Evolutionary conservation across 2,797 vertebrate species (phyloP), one percentile per base, ranked within the genome.

Genomic region (Smutsia gigantea): DNA sequence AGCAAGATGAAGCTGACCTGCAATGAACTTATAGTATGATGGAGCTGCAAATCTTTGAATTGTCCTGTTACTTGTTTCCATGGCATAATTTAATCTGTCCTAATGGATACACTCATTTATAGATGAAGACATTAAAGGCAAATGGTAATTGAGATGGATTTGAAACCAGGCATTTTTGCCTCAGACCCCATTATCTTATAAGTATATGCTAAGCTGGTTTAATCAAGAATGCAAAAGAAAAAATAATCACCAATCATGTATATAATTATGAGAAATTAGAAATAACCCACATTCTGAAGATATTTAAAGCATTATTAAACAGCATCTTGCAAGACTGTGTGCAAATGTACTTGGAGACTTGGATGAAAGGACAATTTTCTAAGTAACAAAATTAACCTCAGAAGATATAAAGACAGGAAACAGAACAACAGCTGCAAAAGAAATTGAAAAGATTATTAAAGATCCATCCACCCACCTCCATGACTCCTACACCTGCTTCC

Each of bases 301-400:
- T 42, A 93, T 53, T 66, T n/a, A 63, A 31, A 63, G 59, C 53
- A 34, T 71, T 66, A 64, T 93, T 95, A 87, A 87, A 51, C 17
- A 31, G 15, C 51, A 79, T 19, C 29, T 93, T 91, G 23, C 17
- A 77, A 85, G 59, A 34, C 13, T 25, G 85, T 71, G 87, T n/a
- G 15, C 31, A 90, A 85, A 88, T 81, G 15, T 66, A 68, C 31
- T 90, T 85, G n/a, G 53, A 90, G 29, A 55, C 55, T 86, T 59
- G 31, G 6, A 82, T 49, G 7, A 93, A n/a, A 94, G 7, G 59
- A 79, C 87, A 87, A 61, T 93, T 91, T 88, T 88, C 27, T 72
- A 92, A 39, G 29, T n/a, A 82, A 88, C 18, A 68, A 95, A 77
- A 75, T 89, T 85, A 77, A 91, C 14, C 4, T 77, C 37, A 66